These are phyloP conservation scores for Gonocerus acuteangulatus DNA, from an alignment of 2,888 invertebrate species.

Conservation along the genomic window DNA sequence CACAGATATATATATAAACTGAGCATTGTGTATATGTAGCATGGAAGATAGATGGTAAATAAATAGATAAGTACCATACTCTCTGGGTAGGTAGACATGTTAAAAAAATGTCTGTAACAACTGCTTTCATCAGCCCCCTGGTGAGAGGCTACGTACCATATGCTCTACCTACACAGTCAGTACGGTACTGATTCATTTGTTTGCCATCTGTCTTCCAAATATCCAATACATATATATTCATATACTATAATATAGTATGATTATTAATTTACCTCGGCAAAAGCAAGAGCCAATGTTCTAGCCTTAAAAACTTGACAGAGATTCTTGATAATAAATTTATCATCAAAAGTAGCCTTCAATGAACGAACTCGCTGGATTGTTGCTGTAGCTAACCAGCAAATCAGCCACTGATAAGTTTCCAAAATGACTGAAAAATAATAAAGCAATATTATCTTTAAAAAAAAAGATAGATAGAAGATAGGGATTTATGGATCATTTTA, in stretches of 20 bases:
- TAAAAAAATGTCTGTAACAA: too few species aligned
- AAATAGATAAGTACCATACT: too few species aligned
- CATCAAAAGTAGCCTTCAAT: conserved; percentile 51
- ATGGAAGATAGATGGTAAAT: background rate
- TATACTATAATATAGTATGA: too few species aligned
- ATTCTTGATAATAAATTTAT: conserved; percentile 69
- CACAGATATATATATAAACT: too few species aligned
- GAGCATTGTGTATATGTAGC: too few species aligned
- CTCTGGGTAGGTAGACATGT: too few species aligned
- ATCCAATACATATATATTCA: too few species aligned
- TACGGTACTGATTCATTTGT: too few species aligned
- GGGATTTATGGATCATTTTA: background rate
- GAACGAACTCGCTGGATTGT: conserved; percentile 56
- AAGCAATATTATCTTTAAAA: conserved; percentile 34
- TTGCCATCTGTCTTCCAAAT: too few species aligned
- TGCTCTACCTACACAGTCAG: too few species aligned
- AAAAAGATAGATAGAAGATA: background rate
- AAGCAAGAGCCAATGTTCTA: conserved; percentile 64
- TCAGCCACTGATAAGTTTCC: conserved; percentile 72
- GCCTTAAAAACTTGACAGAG: conserved; percentile 75
- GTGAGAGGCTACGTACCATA: too few species aligned
- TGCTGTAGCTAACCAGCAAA: conserved; percentile 67
- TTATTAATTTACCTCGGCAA: conserved; percentile 69
- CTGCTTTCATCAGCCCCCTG: too few species aligned
- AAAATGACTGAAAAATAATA: conserved; percentile 59